phyloP scores from a whole-genome alignment of 2,888 invertebrate genomes.

The Podotricha telesiphe region DNA sequence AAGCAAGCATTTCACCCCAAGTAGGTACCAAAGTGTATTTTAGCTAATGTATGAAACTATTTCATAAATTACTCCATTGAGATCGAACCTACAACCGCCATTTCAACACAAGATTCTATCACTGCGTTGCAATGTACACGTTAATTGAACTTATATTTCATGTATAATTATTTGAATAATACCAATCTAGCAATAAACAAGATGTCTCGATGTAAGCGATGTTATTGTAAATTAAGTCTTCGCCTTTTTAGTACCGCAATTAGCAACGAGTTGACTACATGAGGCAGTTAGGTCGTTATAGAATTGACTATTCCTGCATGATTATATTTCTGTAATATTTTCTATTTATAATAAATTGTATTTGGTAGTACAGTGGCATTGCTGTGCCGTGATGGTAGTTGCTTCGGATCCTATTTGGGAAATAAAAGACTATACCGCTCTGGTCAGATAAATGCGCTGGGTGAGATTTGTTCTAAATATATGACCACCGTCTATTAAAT shows the following conservation, averaged over 20 bases:
- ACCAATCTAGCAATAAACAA: conserved; percentile 16
- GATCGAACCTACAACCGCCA: neutral
- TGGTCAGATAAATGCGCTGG: too few relatives aligned
- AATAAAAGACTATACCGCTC: too few relatives aligned
- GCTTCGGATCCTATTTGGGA: too few relatives aligned
- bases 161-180: conserved; percentile 6
- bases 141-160: conserved; percentile 5
- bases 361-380: too few relatives aligned
- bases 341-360: too few relatives aligned
- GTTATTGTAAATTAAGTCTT: conserved; percentile 17
- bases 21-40: too few relatives aligned
- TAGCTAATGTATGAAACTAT: too few relatives aligned
- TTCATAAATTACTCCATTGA: neutral
- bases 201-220: conserved; percentile 19
- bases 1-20: too few relatives aligned
- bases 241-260: conserved; percentile 26
- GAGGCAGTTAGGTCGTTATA: conserved; percentile 3
- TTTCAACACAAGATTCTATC: neutral
- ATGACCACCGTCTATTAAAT: too few relatives aligned
- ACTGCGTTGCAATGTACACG: neutral
- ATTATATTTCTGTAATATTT: neutral
- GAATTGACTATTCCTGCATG: neutral
- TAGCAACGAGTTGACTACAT: neutral
- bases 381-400: too few relatives aligned
- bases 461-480: too few relatives aligned